Percentiles rank a stretch among this genome's conserved stretches.
Conservation (phyloP, 2,113 vertebrate genomes). For the Psittacus erithacus region DNA sequence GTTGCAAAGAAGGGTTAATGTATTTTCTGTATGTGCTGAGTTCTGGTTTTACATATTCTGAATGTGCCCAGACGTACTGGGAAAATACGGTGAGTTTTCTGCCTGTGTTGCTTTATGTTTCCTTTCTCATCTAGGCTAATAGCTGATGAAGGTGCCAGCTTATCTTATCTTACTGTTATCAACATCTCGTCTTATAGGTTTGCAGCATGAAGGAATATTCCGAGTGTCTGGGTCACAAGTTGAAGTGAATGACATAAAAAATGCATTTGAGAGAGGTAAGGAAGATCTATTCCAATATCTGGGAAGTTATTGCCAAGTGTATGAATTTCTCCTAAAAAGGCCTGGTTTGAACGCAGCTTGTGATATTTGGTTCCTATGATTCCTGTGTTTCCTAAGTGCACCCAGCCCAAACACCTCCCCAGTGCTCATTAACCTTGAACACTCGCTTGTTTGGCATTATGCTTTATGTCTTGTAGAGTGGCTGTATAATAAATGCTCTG, state of each 20-base stretch:
- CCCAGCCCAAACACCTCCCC: not conserved
- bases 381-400: not conserved
- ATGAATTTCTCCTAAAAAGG: not conserved
- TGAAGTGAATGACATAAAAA: conserved; percentile 99
- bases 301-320: not conserved
- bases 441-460: not conserved
- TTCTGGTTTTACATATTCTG: not conserved
- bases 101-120: not conserved
- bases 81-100: not conserved
- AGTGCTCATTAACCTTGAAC: not conserved
- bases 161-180: not conserved
- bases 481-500: not conserved
- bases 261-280: conserved; percentile 97
- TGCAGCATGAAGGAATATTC: conserved; percentile 97
- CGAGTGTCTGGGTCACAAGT: conserved; percentile 97
- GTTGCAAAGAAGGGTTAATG: not conserved
- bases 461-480: not conserved
- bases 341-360: not conserved
- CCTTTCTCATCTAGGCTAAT: not conserved
- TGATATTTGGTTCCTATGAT: not conserved
- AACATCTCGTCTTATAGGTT: conserved; percentile 72
- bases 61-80: not conserved
- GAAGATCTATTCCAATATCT: not conserved
- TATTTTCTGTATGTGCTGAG: not conserved
- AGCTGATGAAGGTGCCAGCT: not conserved